Evolutionary conservation across 2,888 invertebrate species (phyloP).

Genomic region (Erebia ligea): DNA sequence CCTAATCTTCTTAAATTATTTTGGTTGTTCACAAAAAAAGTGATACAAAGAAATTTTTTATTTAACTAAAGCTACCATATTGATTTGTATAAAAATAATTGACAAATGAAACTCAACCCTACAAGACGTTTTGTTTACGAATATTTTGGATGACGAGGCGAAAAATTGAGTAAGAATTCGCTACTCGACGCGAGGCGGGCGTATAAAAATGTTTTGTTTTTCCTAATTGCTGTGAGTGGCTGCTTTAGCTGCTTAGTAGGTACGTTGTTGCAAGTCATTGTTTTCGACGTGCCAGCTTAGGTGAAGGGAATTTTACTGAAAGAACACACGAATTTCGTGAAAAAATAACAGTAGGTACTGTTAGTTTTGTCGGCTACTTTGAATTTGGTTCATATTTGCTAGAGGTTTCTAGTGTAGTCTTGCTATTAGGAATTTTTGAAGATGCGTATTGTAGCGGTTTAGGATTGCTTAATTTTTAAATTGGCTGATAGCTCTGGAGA

Average conservation of each 20-base stretch:
- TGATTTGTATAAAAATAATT: background rate
- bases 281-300: constrained; percentile 66
- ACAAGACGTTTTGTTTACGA: constrained; percentile 53
- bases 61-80: background rate
- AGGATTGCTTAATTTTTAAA: too few species aligned
- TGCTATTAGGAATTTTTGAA: too few species aligned
- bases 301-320: constrained; percentile 69
- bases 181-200: constrained; percentile 47
- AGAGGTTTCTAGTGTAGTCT: too few species aligned
- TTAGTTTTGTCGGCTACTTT: background rate
- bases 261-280: constrained; percentile 76
- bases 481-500: too few species aligned
- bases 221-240: constrained; percentile 80
- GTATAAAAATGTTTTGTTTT: constrained; percentile 81
- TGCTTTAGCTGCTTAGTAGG: constrained; percentile 76
- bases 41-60: background rate
- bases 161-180: constrained; percentile 40
- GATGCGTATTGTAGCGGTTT: too few species aligned
- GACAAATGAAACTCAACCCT: constrained; percentile 26
- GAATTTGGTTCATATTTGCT: too few species aligned
- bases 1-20: too few species aligned
- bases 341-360: constrained; percentile 1
- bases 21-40: too few species aligned
- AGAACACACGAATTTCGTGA: constrained; percentile 8
- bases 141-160: constrained; percentile 60